Conservation (phyloP, 2,888 invertebrate species). For the Xanthostigma xanthostigma region DNA sequence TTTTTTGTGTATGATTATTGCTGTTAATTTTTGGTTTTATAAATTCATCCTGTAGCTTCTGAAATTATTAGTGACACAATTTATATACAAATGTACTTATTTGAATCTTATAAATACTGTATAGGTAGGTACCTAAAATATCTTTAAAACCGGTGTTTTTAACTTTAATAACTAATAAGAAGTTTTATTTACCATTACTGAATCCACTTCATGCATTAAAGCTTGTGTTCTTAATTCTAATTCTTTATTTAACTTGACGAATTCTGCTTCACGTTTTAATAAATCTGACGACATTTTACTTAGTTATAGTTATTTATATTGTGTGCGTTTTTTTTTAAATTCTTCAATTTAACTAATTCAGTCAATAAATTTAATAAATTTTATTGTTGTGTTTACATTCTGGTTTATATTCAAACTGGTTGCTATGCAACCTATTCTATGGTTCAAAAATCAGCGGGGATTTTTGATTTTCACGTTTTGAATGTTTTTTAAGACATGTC, state of each 20-base stretch:
- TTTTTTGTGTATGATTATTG: slow-evolving; percentile 7
- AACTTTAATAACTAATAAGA: not conserved
- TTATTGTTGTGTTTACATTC: too few species aligned
- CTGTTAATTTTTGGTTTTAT: not conserved
- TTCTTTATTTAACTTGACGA: slow-evolving; percentile 26
- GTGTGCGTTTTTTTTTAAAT: too few species aligned
- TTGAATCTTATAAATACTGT: not conserved
- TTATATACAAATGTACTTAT: not conserved
- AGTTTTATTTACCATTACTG: slow-evolving; percentile 22
- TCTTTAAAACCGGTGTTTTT: too few species aligned
- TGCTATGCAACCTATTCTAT: too few species aligned
- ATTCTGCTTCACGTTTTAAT: slow-evolving; percentile 26
- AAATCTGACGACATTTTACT: slow-evolving; percentile 22
- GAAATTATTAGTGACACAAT: not conserved
- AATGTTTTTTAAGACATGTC: too few species aligned
- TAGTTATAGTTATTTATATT: too few species aligned
- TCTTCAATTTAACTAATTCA: too few species aligned
- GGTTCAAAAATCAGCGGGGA: too few species aligned
- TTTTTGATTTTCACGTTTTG: too few species aligned
- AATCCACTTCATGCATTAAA: slow-evolving; percentile 25
- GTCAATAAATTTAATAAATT: too few species aligned
- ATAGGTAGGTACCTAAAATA: too few species aligned
- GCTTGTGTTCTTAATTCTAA: slow-evolving; percentile 24
- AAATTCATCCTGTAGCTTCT: not conserved
- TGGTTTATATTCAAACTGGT: too few species aligned